A percentile compares a stretch with the other conserved stretches of the same genome.
These are phyloP conservation scores for Anthophora plumipes DNA, from an alignment of 2,888 invertebrate species.

Conservation along the genomic window DNA sequence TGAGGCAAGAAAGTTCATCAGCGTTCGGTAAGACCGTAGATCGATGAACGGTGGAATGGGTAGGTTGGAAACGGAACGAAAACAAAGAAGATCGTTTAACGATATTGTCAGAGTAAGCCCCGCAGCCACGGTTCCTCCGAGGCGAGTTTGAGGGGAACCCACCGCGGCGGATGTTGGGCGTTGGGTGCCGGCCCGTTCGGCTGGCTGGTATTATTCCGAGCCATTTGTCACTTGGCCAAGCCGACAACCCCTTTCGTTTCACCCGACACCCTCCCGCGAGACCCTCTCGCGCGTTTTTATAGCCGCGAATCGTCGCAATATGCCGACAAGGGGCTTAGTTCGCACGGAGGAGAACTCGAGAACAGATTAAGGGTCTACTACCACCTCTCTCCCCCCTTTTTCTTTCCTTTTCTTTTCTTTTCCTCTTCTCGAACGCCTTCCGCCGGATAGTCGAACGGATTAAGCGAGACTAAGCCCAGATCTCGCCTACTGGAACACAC, in stretches of 20 bases:
- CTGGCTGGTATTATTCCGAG: slow-evolving; percentile 84
- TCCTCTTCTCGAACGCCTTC: neutral
- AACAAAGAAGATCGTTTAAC: slow-evolving; percentile 81
- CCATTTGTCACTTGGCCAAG: slow-evolving; percentile 84
- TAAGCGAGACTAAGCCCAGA: slow-evolving; percentile 69
- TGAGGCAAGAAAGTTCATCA: neutral
- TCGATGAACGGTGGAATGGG: slow-evolving; percentile 1
- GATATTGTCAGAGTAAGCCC: slow-evolving; percentile 75
- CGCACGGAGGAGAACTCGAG: slow-evolving; percentile 67
- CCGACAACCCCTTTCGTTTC: slow-evolving; percentile 82
- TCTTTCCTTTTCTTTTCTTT: neutral
- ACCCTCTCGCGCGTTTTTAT: slow-evolving; percentile 79
- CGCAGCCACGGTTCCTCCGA: slow-evolving; percentile 65
- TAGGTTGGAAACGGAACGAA: slow-evolving; percentile 61
- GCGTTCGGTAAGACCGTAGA: neutral
- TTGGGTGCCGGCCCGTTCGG: slow-evolving; percentile 75
- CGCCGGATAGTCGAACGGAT: slow-evolving; percentile 62
- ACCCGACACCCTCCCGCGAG: slow-evolving; percentile 61
- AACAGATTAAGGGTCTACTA: slow-evolving; percentile 82
- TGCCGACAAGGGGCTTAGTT: slow-evolving; percentile 83
- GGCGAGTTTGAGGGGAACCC: slow-evolving; percentile 66
- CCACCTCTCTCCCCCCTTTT: slow-evolving; percentile 66
- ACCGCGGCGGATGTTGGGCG: slow-evolving; percentile 72
- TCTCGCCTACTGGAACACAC: slow-evolving; percentile 35
- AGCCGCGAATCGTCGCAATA: slow-evolving; percentile 84